Conservation (phyloP, 1,140 invertebrate species). For the Pteromalus puparum region DNA sequence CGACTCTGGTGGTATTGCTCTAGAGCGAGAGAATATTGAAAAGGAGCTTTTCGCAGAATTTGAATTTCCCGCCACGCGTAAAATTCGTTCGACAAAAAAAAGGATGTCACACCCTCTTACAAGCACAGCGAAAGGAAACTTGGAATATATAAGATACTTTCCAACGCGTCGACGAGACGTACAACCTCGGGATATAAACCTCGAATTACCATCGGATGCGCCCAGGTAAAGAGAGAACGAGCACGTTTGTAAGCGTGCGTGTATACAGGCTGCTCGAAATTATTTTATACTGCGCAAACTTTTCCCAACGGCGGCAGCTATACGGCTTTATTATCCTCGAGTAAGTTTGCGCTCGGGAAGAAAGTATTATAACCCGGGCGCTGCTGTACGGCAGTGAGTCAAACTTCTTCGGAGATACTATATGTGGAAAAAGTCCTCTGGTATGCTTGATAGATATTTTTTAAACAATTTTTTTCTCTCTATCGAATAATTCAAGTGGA, state of each 20-base stretch:
- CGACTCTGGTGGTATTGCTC: not conserved
- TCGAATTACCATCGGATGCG: conserved; percentile 47
- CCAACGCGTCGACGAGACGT: conserved; percentile 29
- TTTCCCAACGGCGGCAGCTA: not conserved
- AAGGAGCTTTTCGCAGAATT: not conserved
- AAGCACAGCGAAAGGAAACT: not conserved
- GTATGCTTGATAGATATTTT: no score
- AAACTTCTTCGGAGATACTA: conserved; percentile 25
- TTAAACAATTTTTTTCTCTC: no score
- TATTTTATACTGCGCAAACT: conserved; percentile 54
- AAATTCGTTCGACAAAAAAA: not conserved
- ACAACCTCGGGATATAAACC: conserved; percentile 43
- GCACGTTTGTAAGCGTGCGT: not conserved
- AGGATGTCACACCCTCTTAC: not conserved
- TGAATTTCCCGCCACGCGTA: not conserved
- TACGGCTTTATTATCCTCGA: conserved; percentile 48
- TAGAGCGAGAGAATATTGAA: not conserved
- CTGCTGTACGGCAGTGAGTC: conserved; percentile 25
- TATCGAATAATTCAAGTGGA: no score
- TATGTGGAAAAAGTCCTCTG: not conserved
- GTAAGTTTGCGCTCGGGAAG: not conserved
- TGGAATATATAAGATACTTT: conserved; percentile 31
- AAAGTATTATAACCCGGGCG: conserved; percentile 8
- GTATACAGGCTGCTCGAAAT: conserved; percentile 44
- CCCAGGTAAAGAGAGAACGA: not conserved